Evolutionary conservation across 2,888 invertebrate species (phyloP).

Genomic region (Polydrusus tereticollis): DNA sequence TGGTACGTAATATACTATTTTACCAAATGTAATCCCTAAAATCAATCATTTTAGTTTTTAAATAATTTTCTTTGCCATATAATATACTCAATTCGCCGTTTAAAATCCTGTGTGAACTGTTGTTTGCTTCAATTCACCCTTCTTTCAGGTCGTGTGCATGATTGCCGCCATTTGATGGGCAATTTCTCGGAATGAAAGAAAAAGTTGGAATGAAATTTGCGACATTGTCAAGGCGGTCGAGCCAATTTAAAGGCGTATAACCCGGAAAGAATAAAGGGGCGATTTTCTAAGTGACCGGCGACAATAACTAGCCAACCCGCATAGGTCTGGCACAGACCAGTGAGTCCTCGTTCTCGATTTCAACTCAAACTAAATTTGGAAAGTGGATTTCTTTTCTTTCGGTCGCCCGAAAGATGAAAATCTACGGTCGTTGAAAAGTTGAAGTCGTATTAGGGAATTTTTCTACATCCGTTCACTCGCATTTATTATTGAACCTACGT

Average conservation of each 20-base stretch:
- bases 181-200: conserved; percentile 33
- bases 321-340: conserved; percentile 50
- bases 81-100: conserved; percentile 37
- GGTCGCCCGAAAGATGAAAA: conserved; percentile 20
- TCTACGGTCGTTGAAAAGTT: conserved; percentile 10
- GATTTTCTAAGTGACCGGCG: conserved; percentile 20
- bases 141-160: conserved; percentile 37
- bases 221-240: conserved; percentile 42
- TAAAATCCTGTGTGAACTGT: conserved; percentile 23
- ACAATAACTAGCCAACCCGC: conserved; percentile 52
- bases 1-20: too few species aligned
- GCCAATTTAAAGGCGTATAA: conserved; percentile 27
- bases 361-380: conserved; percentile 65
- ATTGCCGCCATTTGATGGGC: conserved; percentile 38
- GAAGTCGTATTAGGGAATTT: conserved; percentile 8
- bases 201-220: conserved; percentile 45
- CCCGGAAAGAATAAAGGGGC: conserved; percentile 16
- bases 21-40: too few species aligned
- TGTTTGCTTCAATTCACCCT: conserved; percentile 42
- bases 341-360: conserved; percentile 59
- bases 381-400: conserved; percentile 61
- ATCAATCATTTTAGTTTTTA: too few species aligned
- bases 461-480: conserved; percentile 1
- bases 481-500: background rate
- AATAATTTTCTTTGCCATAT: conserved; percentile 33